Conservation (phyloP, 2,113 vertebrate species). For the Bubalus kerabau region DNA sequence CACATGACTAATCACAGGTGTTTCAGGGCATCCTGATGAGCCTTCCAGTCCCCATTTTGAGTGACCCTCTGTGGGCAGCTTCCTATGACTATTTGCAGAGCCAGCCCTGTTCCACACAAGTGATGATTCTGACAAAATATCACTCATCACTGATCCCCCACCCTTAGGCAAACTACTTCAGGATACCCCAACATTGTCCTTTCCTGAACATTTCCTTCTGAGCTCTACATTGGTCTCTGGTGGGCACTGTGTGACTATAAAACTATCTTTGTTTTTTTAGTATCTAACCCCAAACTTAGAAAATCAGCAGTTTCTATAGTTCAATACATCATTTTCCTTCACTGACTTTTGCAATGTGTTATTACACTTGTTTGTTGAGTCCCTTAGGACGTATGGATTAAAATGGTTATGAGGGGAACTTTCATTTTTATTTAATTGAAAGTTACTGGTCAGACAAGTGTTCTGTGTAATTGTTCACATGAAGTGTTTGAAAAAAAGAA, state of each 20-base stretch:
- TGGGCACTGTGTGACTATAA: neutral
- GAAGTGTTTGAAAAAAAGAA: slow-evolving; percentile 21
- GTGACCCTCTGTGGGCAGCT: neutral
- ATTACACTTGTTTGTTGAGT: slow-evolving; percentile 14
- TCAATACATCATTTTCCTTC: neutral
- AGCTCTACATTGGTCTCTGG: neutral
- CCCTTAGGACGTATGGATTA: slow-evolving; percentile 34
- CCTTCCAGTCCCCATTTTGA: neutral
- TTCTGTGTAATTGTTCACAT: slow-evolving; percentile 39
- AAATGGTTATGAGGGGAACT: slow-evolving; percentile 34
- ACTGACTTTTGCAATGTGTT: neutral
- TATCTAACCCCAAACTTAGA: neutral
- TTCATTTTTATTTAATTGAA: slow-evolving; percentile 56
- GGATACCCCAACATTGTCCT: neutral
- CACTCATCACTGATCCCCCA: neutral
- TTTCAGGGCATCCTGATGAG: neutral
- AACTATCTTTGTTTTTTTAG: neutral
- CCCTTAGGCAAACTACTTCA: neutral
- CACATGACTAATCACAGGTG: neutral
- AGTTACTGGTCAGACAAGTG: slow-evolving; percentile 30
- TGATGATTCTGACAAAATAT: neutral
- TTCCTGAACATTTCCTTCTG: neutral
- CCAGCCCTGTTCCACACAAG: neutral
- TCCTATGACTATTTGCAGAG: neutral
- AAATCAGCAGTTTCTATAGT: neutral